These are phyloP conservation scores for Corbicula japonica DNA, from an alignment of 2,888 invertebrate genomes.

Conservation along the genomic window DNA sequence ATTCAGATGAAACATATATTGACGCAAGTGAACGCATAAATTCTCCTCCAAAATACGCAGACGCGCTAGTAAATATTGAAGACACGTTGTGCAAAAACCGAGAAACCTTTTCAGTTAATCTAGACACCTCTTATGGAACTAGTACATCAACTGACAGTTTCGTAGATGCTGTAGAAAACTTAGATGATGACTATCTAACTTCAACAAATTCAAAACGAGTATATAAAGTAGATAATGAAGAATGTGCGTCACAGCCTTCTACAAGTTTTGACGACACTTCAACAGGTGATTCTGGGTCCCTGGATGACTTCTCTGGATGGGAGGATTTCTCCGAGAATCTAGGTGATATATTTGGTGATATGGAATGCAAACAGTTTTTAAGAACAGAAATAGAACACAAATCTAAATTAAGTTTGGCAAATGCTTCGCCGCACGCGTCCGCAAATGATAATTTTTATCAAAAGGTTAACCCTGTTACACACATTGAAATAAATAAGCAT, in stretches of 20 bases:
- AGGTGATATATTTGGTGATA: constrained; percentile 27
- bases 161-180: constrained; percentile 59
- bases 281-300: constrained; percentile 26
- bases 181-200: constrained; percentile 50
- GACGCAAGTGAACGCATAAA: constrained; percentile 40
- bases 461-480: constrained; percentile 19
- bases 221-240: constrained; percentile 43
- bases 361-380: constrained; percentile 23
- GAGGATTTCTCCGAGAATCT: constrained; percentile 44
- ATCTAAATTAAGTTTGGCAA: too few species aligned
- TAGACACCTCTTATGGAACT: constrained; percentile 1
- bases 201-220: constrained; percentile 6
- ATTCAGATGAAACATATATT: constrained; percentile 11
- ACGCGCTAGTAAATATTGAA: too few species aligned
- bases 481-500: constrained; percentile 35
- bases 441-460: constrained; percentile 51
- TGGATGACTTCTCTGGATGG: constrained; percentile 41
- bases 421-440: constrained; percentile 23
- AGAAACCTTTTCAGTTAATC: too few species aligned
- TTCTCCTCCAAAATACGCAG: too few species aligned
- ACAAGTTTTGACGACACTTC: constrained; percentile 8
- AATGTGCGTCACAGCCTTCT: constrained; percentile 51
- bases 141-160: constrained; percentile 65
- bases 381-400: too few species aligned
- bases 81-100: too few species aligned